Evolutionary conservation across 1,140 invertebrate genomes (phyloP).

Genomic region (Megalonaias nervosa): DNA sequence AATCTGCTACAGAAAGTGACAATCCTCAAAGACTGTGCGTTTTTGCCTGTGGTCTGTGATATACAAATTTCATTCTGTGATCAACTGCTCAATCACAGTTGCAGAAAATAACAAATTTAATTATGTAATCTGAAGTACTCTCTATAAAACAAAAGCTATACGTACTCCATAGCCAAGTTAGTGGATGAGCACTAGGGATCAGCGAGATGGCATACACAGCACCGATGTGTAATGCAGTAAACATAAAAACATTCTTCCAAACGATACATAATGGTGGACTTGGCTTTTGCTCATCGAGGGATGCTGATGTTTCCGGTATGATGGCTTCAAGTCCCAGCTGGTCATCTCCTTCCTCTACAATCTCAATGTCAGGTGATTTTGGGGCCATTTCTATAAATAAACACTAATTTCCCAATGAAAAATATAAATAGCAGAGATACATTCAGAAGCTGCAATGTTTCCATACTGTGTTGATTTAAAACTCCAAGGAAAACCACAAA

Average conservation of each 20-base stretch:
- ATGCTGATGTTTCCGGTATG: too few relatives aligned
- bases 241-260: constrained; percentile 93
- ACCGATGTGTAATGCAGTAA: constrained; percentile 87
- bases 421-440: too few relatives aligned
- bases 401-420: too few relatives aligned
- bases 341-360: too few relatives aligned
- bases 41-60: neutral
- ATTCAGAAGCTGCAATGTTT: too few relatives aligned
- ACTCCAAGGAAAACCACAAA: too few relatives aligned
- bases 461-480: too few relatives aligned
- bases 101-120: neutral
- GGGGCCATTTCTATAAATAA: too few relatives aligned
- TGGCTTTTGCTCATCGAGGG: too few relatives aligned
- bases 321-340: too few relatives aligned
- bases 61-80: neutral
- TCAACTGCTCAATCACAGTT: constrained; percentile 2
- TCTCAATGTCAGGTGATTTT: too few relatives aligned
- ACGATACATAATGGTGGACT: constrained; percentile 78
- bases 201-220: constrained; percentile 90
- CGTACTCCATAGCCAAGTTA: constrained; percentile 85
- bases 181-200: constrained; percentile 84
- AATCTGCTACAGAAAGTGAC: too few relatives aligned
- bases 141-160: constrained; percentile 21
- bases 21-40: neutral
- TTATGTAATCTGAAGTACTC: neutral